A percentile compares a stretch with the other conserved stretches of the same genome.
phyloP scores from a whole-genome alignment of 2,888 invertebrate species.

The Muschampia plurimacula region DNA sequence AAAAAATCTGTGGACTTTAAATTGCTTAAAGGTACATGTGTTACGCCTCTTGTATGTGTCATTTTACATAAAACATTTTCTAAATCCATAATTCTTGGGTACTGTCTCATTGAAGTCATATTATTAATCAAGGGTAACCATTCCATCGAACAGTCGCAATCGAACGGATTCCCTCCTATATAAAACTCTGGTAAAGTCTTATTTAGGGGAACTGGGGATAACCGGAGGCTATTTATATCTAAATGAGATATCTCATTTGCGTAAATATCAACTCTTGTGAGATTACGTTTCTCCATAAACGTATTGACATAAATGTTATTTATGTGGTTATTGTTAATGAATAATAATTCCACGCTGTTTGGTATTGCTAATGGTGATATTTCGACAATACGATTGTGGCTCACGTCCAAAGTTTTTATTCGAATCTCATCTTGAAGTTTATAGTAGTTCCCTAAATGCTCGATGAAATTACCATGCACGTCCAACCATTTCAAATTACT shows the following conservation, averaged over 20 bases:
- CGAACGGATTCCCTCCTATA: constrained; percentile 96
- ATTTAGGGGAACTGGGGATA: constrained; percentile 90
- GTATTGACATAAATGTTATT: constrained; percentile 93
- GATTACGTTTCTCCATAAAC: constrained; percentile 93
- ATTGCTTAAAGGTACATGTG: constrained; percentile 90
- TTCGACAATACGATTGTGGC: constrained; percentile 94
- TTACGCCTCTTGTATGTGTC: constrained; percentile 92
- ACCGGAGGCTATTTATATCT: constrained; percentile 92
- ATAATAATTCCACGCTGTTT: constrained; percentile 93
- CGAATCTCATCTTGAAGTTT: constrained; percentile 92
- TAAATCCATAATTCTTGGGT: constrained; percentile 95
- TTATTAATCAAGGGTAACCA: constrained; percentile 97
- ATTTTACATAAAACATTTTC: constrained; percentile 95
- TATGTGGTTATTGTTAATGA: constrained; percentile 96
- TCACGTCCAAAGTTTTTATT: constrained; percentile 94
- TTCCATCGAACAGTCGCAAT: constrained; percentile 98
- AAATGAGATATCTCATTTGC: constrained; percentile 94
- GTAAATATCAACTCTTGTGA: constrained; percentile 95
- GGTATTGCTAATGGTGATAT: constrained; percentile 93
- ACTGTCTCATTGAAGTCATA: constrained; percentile 92
- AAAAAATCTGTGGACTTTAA: constrained; percentile 94
- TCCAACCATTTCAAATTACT: constrained; percentile 95
- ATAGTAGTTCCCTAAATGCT: constrained; percentile 94
- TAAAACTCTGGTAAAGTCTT: constrained; percentile 95
- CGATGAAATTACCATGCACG: constrained; percentile 95